phyloP scores from a whole-genome alignment of 2,113 vertebrate genomes.

The Charina bottae region DNA sequence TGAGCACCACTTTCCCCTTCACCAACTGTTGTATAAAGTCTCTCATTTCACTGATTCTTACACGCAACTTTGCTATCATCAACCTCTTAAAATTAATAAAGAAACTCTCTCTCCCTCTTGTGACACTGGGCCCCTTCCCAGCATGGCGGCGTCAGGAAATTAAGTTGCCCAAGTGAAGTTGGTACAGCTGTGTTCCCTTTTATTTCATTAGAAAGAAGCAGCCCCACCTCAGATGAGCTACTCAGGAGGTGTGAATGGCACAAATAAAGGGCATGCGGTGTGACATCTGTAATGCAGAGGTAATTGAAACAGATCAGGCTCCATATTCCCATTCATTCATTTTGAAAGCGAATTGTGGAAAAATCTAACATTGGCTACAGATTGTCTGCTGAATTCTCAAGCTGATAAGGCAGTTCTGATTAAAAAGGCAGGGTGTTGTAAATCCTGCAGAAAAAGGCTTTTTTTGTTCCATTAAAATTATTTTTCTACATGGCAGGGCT shows the following conservation, averaged over 20 bases:
- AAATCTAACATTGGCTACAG: conserved; percentile 63
- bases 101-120: not conserved
- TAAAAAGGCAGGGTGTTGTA: conserved; percentile 75
- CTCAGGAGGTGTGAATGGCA: conserved; percentile 51
- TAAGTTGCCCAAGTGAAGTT: no score
- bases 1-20: not conserved
- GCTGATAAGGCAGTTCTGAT: conserved; percentile 78
- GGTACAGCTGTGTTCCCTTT: conserved; percentile 71
- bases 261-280: not conserved
- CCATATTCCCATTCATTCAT: conserved; percentile 72
- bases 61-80: not conserved
- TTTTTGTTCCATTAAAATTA: conserved; percentile 39
- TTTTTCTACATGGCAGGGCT: not conserved
- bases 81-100: not conserved
- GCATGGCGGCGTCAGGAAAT: not conserved
- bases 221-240: conserved; percentile 67
- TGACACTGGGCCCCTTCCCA: no score
- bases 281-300: conserved; percentile 57
- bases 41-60: not conserved
- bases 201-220: conserved; percentile 69
- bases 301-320: conserved; percentile 66
- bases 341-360: conserved; percentile 56
- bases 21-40: not conserved
- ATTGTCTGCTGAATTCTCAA: conserved; percentile 77
- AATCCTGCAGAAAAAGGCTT: conserved; percentile 61